These are phyloP conservation scores for Aramus guarauna DNA, from an alignment of 2,113 vertebrate species.

Conservation along the genomic window DNA sequence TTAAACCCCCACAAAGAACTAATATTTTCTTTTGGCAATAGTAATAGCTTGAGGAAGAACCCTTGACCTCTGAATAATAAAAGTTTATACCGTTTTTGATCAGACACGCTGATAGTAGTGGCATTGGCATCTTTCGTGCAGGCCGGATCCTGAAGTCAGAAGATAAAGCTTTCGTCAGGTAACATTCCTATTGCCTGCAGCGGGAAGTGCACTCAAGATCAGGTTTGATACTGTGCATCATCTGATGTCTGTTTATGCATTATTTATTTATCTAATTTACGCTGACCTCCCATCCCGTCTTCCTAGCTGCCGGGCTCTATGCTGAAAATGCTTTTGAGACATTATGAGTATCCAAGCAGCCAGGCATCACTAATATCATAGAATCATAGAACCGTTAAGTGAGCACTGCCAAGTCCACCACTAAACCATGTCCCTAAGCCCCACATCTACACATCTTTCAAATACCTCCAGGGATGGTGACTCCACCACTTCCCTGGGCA, in stretches of 20 bases:
- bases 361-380: not conserved
- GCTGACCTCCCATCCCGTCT: not conserved
- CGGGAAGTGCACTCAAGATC: accelerated
- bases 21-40: not conserved
- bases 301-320: no score
- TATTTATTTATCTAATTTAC: accelerated
- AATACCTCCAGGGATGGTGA: no score
- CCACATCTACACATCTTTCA: no score
- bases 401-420: no score
- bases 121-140: not conserved
- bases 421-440: no score
- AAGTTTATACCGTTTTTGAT: not conserved
- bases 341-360: accelerated
- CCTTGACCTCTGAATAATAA: not conserved
- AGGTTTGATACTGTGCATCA: accelerated
- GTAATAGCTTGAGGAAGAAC: not conserved
- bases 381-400: no score
- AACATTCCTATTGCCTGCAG: accelerated
- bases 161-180: not conserved
- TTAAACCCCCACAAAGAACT: not conserved
- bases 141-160: not conserved
- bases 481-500: no score
- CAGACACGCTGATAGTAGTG: not conserved
- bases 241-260: accelerated
- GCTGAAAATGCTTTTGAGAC: no score